Evolutionary conservation across 2,888 invertebrate species (phyloP), one percentile per base, ranked within the genome.

Genomic region (Ariolimax columbianus): DNA sequence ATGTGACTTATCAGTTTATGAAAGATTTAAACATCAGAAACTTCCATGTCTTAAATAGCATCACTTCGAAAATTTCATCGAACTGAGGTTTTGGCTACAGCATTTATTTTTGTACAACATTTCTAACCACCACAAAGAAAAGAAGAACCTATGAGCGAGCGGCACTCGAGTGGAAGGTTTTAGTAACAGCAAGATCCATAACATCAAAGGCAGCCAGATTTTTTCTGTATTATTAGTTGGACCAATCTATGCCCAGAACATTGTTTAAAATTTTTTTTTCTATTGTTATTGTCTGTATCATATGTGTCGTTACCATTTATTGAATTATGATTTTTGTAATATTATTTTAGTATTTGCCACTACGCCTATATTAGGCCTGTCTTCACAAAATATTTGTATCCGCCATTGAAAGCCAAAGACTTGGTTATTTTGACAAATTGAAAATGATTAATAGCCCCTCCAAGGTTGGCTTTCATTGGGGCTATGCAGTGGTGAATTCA

Each of bases 221-320:
- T 66, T 79, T 30, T 79, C 47, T 79, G 43, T 66, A 79, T 30
- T 30, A n/a, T 66, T 40, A 30, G 26, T 78, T 78, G 77, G 77
- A 79, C 63, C 79, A 79, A 79, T 79, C 79, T 79, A 79, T 79
- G 79, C 79, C 79, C 40, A 43, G n/a, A 43, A 47, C 1, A 30
- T 79, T 68, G 17, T 68, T 43, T 79, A n/a, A n/a, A 26, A 7
- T 26, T 55, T 63, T 26, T 63, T 26, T 59, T 30, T 26, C 23
- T 47, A 30, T 47, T 43, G 38, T 79, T 79, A n/a, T 63, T 66
- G 19, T 79, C 11, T 66, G 66, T 66, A 33, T 33, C 11, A n/a
- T n/a, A 3, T 63, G 26, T n/a, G 23, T 78, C 79, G 47, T 63
- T 63, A 68, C 23, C 26, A 63, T 79, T 23, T 66, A 23, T 66